Conservation (phyloP, 2,888 invertebrate genomes). For the Himalopsyche japonica region DNA sequence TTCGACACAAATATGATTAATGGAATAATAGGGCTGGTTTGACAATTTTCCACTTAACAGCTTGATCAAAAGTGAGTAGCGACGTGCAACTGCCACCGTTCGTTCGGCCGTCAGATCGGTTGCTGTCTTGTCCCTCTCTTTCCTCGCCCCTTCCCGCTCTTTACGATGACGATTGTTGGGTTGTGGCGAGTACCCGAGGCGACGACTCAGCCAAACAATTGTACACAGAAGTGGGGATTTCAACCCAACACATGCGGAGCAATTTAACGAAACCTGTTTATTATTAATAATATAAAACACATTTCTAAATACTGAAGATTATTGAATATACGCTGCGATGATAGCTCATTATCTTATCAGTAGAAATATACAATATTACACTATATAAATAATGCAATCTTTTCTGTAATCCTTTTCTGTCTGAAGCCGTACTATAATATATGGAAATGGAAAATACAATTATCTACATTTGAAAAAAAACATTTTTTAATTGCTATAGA, state of each 20-base stretch:
- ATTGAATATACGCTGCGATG: too few species aligned
- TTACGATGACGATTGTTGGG: background rate
- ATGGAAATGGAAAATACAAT: too few species aligned
- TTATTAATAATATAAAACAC: too few species aligned
- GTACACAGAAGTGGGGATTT: background rate
- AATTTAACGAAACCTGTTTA: background rate
- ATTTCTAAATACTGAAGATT: too few species aligned
- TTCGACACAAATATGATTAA: slow-evolving; percentile 37
- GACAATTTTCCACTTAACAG: slow-evolving; percentile 36
- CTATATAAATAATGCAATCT: too few species aligned
- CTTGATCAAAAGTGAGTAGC: background rate
- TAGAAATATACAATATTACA: too few species aligned
- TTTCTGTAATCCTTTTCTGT: too few species aligned
- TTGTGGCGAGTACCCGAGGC: background rate
- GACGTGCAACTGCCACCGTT: slow-evolving; percentile 17
- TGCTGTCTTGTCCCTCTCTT: background rate
- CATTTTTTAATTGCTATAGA: too few species aligned
- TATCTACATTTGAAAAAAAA: too few species aligned
- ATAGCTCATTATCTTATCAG: too few species aligned
- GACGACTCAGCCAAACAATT: background rate
- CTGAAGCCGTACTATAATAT: too few species aligned
- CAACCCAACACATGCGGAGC: background rate
- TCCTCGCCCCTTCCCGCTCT: background rate
- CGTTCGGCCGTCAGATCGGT: background rate
- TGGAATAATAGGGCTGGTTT: slow-evolving; percentile 32